Evolutionary conservation across 35 echinoderm and acorn worm genomes (phyloP).

Genomic region (Nesometra sesokonis): DNA sequence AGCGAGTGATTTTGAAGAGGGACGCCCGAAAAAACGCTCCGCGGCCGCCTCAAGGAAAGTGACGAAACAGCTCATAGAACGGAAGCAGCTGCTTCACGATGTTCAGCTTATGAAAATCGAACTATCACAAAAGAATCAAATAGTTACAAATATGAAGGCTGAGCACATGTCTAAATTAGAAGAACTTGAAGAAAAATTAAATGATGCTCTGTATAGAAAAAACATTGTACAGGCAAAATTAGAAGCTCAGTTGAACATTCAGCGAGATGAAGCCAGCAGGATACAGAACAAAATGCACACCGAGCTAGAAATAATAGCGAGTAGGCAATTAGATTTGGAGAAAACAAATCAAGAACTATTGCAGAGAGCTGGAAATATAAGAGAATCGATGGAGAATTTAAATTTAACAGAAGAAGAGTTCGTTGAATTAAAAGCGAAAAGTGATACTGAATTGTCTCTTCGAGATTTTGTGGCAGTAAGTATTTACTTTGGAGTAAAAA

Average conservation of each 20-base stretch:
- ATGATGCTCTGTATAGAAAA: slow-evolving; percentile 55
- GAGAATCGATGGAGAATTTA: slow-evolving; percentile 51
- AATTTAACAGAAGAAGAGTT: slow-evolving; percentile 63
- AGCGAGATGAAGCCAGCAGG: slow-evolving; percentile 53
- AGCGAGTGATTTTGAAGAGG: slow-evolving; percentile 38
- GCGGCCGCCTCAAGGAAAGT: slow-evolving; percentile 24
- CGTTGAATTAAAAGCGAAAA: slow-evolving; percentile 26
- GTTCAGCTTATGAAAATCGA: slow-evolving; percentile 86
- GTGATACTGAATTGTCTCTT: slow-evolving; percentile 48
- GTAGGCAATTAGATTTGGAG: slow-evolving; percentile 65
- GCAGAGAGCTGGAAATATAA: slow-evolving; percentile 45
- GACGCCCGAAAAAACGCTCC: slow-evolving; percentile 6
- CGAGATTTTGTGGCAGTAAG: slow-evolving; percentile 75
- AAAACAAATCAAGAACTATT: slow-evolving; percentile 63
- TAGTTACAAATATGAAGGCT: slow-evolving; percentile 77
- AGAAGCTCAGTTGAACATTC: slow-evolving; percentile 73
- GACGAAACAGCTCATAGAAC: slow-evolving; percentile 88
- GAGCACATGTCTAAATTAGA: slow-evolving; percentile 70
- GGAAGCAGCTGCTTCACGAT: slow-evolving; percentile 87
- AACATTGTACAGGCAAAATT: slow-evolving; percentile 66
- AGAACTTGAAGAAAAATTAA: slow-evolving; percentile 76
- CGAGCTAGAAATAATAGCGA: slow-evolving; percentile 59
- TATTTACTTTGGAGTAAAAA: not conserved
- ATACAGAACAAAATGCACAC: slow-evolving; percentile 41
- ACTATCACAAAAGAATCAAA: slow-evolving; percentile 78